Evolutionary conservation across 2,888 invertebrate genomes (phyloP), one percentile per base, ranked within the genome.

Genomic region (Scaptomyza caliginosa): DNA sequence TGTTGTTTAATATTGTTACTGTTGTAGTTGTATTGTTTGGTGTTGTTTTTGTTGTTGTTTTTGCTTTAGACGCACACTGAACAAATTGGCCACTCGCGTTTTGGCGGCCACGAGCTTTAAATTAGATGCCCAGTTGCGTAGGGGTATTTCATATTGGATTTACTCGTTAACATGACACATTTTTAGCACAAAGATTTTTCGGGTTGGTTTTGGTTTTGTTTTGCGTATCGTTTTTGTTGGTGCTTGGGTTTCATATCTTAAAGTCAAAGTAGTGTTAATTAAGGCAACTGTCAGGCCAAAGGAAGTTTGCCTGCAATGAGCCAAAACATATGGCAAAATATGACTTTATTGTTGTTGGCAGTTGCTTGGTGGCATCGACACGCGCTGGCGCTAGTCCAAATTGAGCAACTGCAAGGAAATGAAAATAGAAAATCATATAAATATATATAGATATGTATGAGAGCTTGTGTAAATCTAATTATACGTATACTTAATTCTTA

Each of bases 21-120:
- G 64, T 52, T 59, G n/a, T 60, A n/a, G n/a, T n/a, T n/a, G n/a
- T 43, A 42, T 56, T 73, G 43, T 67, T 57, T 43, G 46, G 52
- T 73, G 43, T 67, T 57, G 21, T 32, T 54, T 39, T 46, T 43
- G 46, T 56, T 73, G 43, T 67, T 57, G 21, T 32, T 54, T 39
- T 46, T 59, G 36, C 38, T 64, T 46, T 65, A 56, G 50, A 17
- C 21, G 19, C 48, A 48, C 50, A 56, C 49, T 45, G 67, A 86
- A 86, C 81, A 80, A 82, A 74, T 86, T 83, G 74, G 77, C 76
- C 84, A 80, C 83, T 83, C 77, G 74, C 49, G 32, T 57, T 76
- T 74, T 86, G 75, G 76, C 71, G 80, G 74, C 83, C 81, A 79
- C 67, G 52, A 69, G 70, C 74, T 76, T 67, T 67, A 83, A 80